Percentiles rank a stretch among this genome's conserved stretches.
Conservation (phyloP, 2,113 vertebrate species). For the Pogonocichla stellata region DNA sequence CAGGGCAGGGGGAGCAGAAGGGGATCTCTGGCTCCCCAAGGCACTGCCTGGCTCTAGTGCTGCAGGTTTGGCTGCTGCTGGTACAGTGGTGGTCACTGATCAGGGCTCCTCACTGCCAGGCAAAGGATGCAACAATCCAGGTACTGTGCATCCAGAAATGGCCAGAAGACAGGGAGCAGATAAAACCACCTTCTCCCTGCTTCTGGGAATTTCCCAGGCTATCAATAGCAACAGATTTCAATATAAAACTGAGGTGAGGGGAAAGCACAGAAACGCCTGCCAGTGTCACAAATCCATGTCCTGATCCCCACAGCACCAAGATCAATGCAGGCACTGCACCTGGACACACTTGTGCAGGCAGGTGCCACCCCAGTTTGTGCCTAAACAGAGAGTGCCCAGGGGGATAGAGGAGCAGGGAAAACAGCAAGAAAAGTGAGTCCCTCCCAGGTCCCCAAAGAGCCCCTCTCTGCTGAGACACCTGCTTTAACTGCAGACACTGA, state of each 20-base stretch:
- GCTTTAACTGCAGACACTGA: background rate
- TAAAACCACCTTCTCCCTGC: background rate
- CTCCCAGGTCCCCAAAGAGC: background rate
- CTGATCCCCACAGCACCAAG: background rate
- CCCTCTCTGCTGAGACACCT: background rate
- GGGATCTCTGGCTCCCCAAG: background rate
- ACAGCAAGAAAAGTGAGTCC: background rate
- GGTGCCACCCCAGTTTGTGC: background rate
- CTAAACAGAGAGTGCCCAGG: background rate
- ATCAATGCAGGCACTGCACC: background rate
- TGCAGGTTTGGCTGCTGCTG: background rate
- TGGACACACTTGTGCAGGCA: background rate
- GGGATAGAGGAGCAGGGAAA: background rate
- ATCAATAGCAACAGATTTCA: background rate
- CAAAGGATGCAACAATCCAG: background rate
- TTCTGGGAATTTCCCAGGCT: background rate
- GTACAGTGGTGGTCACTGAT: rapidly evolving
- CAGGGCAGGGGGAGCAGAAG: background rate
- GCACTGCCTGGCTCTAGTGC: background rate
- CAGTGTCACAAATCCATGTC: rapidly evolving
- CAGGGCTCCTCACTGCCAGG: background rate
- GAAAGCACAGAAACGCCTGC: background rate
- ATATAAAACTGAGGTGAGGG: background rate
- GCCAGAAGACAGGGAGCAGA: background rate
- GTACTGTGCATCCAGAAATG: background rate